These are phyloP conservation scores for Nomada ruficornis DNA, from an alignment of 2,888 invertebrate genomes.

Conservation along the genomic window DNA sequence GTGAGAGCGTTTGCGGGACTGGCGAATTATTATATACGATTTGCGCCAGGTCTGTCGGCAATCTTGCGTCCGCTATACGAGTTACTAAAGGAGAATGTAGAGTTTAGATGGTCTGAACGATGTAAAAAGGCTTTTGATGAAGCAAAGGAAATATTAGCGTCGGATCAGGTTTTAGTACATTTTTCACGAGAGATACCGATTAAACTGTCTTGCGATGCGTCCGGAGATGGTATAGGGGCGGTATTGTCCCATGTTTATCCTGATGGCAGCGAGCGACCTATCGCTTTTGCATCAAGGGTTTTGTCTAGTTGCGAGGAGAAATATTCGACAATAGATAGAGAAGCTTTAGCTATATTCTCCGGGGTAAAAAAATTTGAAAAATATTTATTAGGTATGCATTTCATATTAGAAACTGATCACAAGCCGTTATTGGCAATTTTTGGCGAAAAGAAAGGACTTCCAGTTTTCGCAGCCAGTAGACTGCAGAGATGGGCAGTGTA, in stretches of 20 bases:
- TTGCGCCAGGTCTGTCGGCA: conserved; percentile 13
- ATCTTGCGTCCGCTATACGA: conserved; percentile 33
- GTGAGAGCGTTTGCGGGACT: conserved; percentile 18
- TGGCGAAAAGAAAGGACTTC: conserved; percentile 37
- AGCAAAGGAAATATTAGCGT: conserved; percentile 31
- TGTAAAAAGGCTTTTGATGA: conserved; percentile 28
- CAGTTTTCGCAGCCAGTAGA: conserved; percentile 42
- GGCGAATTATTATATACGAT: conserved; percentile 40
- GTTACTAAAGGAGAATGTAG: conserved; percentile 21
- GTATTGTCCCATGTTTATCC: conserved; percentile 36
- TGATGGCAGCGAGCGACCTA: conserved; percentile 36
- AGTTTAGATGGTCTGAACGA: conserved; percentile 31
- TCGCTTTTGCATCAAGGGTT: conserved; percentile 47
- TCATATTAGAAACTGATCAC: conserved; percentile 53
- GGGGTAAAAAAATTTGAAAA: conserved; percentile 50
- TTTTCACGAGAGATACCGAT: conserved; percentile 38
- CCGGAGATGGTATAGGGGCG: conserved; percentile 42
- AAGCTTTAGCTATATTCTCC: conserved; percentile 37
- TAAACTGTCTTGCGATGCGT: conserved; percentile 46
- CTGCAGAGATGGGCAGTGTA: conserved; percentile 55
- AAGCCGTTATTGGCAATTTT: conserved; percentile 48
- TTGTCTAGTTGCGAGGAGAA: conserved; percentile 33
- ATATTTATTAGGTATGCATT: conserved; percentile 45
- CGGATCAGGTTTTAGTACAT: conserved; percentile 34
- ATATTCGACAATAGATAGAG: conserved; percentile 44